Base-by-base conservation (phyloP, 1,140 invertebrate genomes). In the Proales similis region DNA sequence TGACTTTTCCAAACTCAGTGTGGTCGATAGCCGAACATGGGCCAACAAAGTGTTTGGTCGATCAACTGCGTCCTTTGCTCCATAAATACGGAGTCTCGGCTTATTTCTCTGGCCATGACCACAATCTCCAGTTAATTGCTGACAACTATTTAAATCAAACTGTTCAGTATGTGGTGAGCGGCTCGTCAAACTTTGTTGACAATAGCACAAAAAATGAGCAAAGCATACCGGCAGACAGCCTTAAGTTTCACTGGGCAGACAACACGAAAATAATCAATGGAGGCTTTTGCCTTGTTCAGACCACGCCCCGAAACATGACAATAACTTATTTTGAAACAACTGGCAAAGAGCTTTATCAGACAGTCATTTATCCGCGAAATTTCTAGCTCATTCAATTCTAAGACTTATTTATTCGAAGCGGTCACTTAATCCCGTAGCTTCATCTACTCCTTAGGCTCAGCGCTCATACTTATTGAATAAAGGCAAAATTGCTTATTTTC, bases 1-100 rank as follows among this genome's bases (percentile, higher is more conserved):
- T 80, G 4, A 71, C 69, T 61, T 79, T 79, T n/a, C 78, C 80
- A 65, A 79, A 76, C 65, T 79, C 78, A 7, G 72, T 81, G 6
- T 77, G 76, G 67, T 80, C 79, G 14, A 69, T 77, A 6, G 76
- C 69, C 24, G 69, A 72, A 26, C 79, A 80, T 67, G 79, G 79
- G 4, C 73, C 76, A 4, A 77, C 76, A 9, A 38, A 74, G 12
- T 78, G 76, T 60, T 66, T 80, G 6, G 64, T 76, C 0, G 60
- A 76, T 2, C 47, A 67, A 26, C 68, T 80, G 4, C 66, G 70
- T 48, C 77, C 77, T 17, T 66, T 81, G 49, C 62, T 80, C 17
- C 67, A 76, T 22, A 72, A 76, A 42, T 78, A 78, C 67, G 65
- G 70, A 24, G 79, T 77, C 1, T 72, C 70, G 32, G 78, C 77